Evolutionary conservation across 2,888 invertebrate species (phyloP).

Genomic region (Macrosoma leucophasiata): DNA sequence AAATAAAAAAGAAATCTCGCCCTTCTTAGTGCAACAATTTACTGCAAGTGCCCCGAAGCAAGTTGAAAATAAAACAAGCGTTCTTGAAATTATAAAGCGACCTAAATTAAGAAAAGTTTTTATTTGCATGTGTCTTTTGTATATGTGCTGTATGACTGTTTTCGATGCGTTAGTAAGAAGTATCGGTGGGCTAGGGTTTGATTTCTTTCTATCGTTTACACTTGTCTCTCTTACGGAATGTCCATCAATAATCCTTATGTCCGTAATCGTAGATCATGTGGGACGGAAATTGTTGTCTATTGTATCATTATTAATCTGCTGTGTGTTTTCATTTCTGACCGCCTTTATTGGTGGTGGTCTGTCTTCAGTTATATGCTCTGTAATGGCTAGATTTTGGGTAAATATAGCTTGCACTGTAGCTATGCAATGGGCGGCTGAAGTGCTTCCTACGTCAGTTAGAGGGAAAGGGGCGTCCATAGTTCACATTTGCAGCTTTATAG

Average conservation of each 20-base stretch:
- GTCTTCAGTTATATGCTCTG: constrained; percentile 43
- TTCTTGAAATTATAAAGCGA: constrained; percentile 36
- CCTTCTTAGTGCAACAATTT: constrained; percentile 40
- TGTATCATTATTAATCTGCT: constrained; percentile 29
- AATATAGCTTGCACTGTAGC: constrained; percentile 44
- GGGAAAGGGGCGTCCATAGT: constrained; percentile 45
- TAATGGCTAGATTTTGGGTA: constrained; percentile 44
- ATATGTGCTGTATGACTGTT: constrained; percentile 38
- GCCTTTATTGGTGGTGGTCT: constrained; percentile 40
- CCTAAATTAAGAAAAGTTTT: constrained; percentile 41
- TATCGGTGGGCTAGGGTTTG: constrained; percentile 43
- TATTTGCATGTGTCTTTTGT: constrained; percentile 38
- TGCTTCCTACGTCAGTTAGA: constrained; percentile 50
- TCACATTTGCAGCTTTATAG: constrained; percentile 47
- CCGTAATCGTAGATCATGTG: constrained; percentile 43
- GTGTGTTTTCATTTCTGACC: constrained; percentile 39
- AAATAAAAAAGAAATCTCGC: constrained; percentile 42
- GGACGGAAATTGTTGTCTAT: constrained; percentile 46
- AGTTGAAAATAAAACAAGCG: too few relatives aligned
- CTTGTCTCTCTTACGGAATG: constrained; percentile 52
- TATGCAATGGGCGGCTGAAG: constrained; percentile 53
- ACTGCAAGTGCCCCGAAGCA: too few relatives aligned
- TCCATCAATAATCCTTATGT: constrained; percentile 43
- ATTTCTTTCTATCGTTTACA: constrained; percentile 54
- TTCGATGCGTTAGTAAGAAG: constrained; percentile 50